phyloP scores from a whole-genome alignment of 2,113 vertebrate genomes.

The Malurus alboscapulatus region DNA sequence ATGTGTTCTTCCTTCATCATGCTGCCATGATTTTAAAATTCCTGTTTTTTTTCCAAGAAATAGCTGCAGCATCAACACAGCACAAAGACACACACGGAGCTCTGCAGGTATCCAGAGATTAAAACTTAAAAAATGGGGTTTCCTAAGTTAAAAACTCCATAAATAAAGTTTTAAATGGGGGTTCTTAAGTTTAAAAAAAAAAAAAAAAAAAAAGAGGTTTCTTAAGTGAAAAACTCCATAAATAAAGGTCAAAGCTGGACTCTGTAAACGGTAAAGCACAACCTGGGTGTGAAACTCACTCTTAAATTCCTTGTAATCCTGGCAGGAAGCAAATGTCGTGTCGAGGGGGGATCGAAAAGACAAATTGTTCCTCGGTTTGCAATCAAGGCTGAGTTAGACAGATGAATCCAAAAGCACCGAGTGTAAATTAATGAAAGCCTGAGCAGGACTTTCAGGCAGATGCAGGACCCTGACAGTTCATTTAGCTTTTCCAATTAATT shows the following conservation, averaged over 20 bases:
- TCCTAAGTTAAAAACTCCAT: neutral
- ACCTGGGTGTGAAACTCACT: neutral
- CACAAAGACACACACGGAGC: neutral
- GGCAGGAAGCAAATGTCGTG: slow-evolving; percentile 43
- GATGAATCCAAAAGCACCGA: neutral
- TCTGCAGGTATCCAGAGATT: neutral
- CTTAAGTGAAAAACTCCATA: neutral
- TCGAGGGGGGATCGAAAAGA: slow-evolving; percentile 10
- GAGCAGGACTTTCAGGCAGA: neutral
- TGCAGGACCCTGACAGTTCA: neutral
- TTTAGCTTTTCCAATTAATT: neutral
- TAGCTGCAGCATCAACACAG: neutral
- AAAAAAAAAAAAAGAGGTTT: accelerated
- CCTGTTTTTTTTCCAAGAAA: neutral
- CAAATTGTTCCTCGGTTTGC: neutral
- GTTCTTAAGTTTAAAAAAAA: too few relatives aligned
- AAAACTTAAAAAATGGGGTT: accelerated
- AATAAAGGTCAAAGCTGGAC: neutral
- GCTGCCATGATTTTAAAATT: neutral
- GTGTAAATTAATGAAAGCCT: slow-evolving; percentile 15
- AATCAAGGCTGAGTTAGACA: slow-evolving; percentile 5
- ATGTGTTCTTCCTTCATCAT: neutral
- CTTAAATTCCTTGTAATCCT: slow-evolving; percentile 23
- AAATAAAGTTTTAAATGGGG: neutral
- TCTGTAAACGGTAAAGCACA: neutral